These are phyloP conservation scores for Nothura maculosa DNA, from an alignment of 2,797 vertebrate species.

Conservation along the genomic window DNA sequence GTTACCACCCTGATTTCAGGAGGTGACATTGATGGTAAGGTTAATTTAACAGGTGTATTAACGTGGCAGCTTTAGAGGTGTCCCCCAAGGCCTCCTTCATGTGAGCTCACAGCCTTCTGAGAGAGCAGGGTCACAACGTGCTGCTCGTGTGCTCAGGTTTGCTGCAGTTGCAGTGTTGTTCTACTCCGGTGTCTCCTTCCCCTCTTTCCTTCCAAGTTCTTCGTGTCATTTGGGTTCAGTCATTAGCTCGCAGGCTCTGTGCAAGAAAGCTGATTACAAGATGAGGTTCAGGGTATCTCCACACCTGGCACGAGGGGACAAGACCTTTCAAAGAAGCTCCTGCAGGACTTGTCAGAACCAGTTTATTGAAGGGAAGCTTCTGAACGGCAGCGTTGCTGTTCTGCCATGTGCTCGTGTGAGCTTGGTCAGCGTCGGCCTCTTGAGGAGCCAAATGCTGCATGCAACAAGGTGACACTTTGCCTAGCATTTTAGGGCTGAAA, in stretches of 20 bases:
- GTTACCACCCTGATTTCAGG: not conserved
- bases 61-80: not conserved
- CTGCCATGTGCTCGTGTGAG: slow-evolving; percentile 3
- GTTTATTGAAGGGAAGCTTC: slow-evolving; percentile 53
- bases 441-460: slow-evolving; percentile 8
- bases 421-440: slow-evolving; percentile 36
- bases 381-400: slow-evolving; percentile 46
- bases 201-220: slow-evolving; percentile 17
- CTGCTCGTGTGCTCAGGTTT: slow-evolving; percentile 23
- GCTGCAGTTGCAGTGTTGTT: slow-evolving; percentile 47
- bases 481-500: not conserved
- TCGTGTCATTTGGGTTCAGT: slow-evolving; percentile 37
- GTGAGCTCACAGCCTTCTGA: not conserved
- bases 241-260: slow-evolving; percentile 7
- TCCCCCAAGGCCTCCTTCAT: not conserved
- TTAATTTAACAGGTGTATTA: not conserved
- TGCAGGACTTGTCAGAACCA: slow-evolving; percentile 43
- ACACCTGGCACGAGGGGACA: slow-evolving; percentile 15
- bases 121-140: slow-evolving; percentile 8
- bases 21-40: not conserved
- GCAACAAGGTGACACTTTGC: slow-evolving; percentile 19
- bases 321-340: slow-evolving; percentile 43
- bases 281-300: slow-evolving; percentile 17
- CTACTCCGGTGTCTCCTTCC: slow-evolving; percentile 9
- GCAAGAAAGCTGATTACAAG: slow-evolving; percentile 36